Conservation (phyloP, 2,888 invertebrate species). For the Brassicogethes aeneus region DNA sequence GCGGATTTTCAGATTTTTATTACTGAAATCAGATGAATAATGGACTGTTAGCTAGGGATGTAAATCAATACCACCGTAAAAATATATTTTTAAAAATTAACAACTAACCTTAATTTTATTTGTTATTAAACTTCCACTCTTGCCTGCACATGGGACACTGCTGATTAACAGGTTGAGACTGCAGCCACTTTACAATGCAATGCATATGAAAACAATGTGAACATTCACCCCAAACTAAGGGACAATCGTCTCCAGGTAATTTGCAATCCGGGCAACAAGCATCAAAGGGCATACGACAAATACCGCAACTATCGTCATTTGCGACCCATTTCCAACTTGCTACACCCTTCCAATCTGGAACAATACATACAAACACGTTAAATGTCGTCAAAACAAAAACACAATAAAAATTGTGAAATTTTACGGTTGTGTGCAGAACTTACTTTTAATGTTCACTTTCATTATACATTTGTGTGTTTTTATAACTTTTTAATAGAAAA, state of each 20-base stretch:
- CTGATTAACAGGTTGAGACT: conserved; percentile 80
- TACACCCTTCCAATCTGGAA: conserved; percentile 82
- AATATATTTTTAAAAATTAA: no score
- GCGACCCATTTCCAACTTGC: conserved; percentile 99
- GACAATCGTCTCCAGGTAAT: conserved; percentile 95
- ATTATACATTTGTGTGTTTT: conserved; percentile 10
- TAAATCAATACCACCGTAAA: no score
- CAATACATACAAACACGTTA: conserved; percentile 1
- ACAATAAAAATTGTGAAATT: conserved; percentile 4
- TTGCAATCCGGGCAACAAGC: conserved; percentile 97
- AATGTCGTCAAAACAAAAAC: not conserved
- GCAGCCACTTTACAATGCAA: conserved; percentile 99
- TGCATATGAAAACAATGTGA: conserved; percentile 99
- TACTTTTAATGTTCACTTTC: conserved; percentile 21
- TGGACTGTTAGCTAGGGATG: no score
- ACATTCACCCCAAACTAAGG: conserved; percentile 96
- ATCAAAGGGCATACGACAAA: conserved; percentile 98
- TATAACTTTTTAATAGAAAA: no score
- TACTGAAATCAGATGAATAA: no score
- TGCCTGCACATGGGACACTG: conserved; percentile 97
- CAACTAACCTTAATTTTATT: no score
- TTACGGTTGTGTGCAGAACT: conserved; percentile 9
- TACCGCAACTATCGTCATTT: conserved; percentile 98
- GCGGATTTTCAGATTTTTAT: no score
- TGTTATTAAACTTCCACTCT: conserved; percentile 95